These are phyloP conservation scores for Drosophila neotestacea DNA, from an alignment of 2,888 invertebrate species.

Conservation along the genomic window DNA sequence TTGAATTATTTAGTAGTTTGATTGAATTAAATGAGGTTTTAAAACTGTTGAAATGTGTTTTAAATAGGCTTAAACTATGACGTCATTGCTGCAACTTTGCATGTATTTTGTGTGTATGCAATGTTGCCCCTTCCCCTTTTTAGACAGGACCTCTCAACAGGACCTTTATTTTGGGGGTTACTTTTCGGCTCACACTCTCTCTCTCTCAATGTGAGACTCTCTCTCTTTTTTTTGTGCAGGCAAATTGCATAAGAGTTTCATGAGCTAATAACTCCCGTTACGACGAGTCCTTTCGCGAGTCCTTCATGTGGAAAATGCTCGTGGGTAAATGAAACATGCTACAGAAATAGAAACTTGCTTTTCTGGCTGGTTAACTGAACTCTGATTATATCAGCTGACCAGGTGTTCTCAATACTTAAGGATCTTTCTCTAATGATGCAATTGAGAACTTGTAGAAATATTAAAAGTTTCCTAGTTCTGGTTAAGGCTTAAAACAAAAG, in stretches of 20 bases:
- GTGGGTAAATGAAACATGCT: conserved; percentile 45
- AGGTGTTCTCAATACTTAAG: conserved; percentile 12
- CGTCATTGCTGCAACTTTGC: conserved; percentile 68
- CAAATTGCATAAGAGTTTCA: conserved; percentile 76
- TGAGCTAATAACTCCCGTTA: conserved; percentile 64
- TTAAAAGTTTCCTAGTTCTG: neutral
- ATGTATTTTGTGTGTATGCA: conserved; percentile 72
- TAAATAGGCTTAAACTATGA: conserved; percentile 29
- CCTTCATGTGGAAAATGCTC: conserved; percentile 61
- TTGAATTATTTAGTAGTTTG: neutral
- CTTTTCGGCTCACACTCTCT: conserved; percentile 36
- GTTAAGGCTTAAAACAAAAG: no score
- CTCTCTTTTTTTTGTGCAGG: conserved; percentile 37
- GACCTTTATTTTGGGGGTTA: conserved; percentile 47
- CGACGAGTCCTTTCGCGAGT: conserved; percentile 46
- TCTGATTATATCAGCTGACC: conserved; percentile 53
- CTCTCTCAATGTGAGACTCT: neutral
- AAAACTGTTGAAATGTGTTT: neutral
- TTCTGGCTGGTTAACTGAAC: conserved; percentile 22
- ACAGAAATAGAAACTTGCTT: conserved; percentile 48
- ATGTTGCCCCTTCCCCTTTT: conserved; percentile 42
- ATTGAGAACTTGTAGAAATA: neutral
- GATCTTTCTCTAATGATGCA: neutral
- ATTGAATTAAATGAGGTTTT: neutral
- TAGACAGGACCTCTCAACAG: conserved; percentile 31